phyloP scores from a whole-genome alignment of 92 coral and sea anemone species.

The Porites divaricata region DNA sequence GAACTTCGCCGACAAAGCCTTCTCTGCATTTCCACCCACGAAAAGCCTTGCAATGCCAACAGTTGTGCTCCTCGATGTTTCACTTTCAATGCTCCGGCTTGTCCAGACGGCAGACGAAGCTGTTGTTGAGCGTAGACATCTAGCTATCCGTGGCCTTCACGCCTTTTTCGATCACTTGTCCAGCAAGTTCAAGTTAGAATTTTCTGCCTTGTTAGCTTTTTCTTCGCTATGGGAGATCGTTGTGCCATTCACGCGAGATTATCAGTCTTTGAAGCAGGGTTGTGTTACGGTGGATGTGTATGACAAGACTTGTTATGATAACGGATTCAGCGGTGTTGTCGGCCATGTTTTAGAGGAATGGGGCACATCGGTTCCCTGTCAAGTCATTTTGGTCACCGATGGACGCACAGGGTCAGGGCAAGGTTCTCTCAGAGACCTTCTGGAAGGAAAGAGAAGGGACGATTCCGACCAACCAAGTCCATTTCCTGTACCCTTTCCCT shows the following conservation, averaged over 20 bases:
- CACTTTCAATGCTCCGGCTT: constrained; percentile 92
- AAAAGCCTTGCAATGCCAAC: constrained; percentile 79
- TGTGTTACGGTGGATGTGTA: constrained; percentile 95
- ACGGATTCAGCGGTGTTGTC: constrained; percentile 95
- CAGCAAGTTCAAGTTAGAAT: constrained; percentile 91
- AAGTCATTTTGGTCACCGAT: constrained; percentile 91
- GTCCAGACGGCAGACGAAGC: constrained; percentile 85
- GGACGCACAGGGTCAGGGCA: constrained; percentile 94
- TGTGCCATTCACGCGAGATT: constrained; percentile 97
- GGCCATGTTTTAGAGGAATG: constrained; percentile 98
- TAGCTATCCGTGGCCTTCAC: constrained; percentile 92
- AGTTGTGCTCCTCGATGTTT: constrained; percentile 95
- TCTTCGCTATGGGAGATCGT: constrained; percentile 99
- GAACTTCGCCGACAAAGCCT: no score
- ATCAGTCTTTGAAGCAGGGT: constrained; percentile 96
- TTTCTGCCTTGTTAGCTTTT: constrained; percentile 94
- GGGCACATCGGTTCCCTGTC: constrained; percentile 97
- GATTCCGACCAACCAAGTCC: constrained; percentile 80
- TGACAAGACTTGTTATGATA: constrained; percentile 93
- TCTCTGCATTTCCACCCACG: not conserved
- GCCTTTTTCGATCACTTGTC: constrained; percentile 86
- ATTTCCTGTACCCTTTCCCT: constrained; percentile 91
- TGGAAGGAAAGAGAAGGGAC: constrained; percentile 70
- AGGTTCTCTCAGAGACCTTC: constrained; percentile 80
- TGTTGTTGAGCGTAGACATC: constrained; percentile 81